Conservation (phyloP, 2,113 vertebrate species). For the Peromyscus polionotus region DNA sequence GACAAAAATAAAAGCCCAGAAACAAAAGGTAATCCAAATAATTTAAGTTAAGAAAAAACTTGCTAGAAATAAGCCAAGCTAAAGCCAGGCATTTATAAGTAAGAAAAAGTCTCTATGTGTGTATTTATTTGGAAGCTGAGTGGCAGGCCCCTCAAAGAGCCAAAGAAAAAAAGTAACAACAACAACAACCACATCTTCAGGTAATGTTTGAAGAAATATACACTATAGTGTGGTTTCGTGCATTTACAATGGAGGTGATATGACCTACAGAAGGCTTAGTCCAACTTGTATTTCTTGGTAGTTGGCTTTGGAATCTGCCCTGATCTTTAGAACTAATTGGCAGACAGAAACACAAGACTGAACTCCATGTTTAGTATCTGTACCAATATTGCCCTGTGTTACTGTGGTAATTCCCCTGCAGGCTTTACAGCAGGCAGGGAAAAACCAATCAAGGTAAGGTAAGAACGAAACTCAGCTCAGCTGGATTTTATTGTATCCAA, state of each 20-base stretch:
- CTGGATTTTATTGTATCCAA: neutral
- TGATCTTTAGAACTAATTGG: neutral
- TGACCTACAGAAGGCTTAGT: neutral
- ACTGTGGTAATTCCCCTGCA: neutral
- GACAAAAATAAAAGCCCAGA: no score
- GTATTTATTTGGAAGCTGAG: no score
- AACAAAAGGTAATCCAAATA: no score
- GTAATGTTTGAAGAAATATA: neutral
- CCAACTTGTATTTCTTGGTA: neutral
- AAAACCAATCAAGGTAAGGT: neutral
- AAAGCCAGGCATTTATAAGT: no score
- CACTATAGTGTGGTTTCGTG: neutral
- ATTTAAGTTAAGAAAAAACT: no score
- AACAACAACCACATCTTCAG: no score
- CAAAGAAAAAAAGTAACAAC: no score
- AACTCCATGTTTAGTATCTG: neutral
- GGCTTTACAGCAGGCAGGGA: no score
- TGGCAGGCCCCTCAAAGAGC: no score
- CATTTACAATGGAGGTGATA: neutral
- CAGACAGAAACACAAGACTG: conserved; percentile 18
- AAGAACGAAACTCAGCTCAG: neutral
- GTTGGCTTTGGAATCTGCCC: neutral
- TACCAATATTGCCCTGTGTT: neutral
- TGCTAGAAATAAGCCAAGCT: no score
- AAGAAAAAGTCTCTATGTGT: no score